Percentiles rank a stretch among this genome's conserved stretches.
phyloP scores from a whole-genome alignment of 2,797 vertebrate species.

The Sebastes vulpes region DNA sequence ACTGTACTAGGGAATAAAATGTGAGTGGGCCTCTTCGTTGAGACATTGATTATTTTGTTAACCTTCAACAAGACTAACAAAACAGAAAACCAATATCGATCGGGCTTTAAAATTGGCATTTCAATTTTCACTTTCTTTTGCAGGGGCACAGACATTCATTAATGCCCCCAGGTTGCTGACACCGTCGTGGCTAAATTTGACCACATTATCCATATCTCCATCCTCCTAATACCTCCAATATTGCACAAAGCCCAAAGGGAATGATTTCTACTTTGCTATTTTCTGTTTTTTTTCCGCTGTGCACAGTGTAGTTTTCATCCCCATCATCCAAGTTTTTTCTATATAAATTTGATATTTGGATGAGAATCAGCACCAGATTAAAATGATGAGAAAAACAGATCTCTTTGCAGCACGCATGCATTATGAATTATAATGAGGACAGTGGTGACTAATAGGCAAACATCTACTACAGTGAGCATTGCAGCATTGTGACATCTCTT shows the following conservation, averaged over 20 bases:
- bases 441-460: conserved; percentile 7
- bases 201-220: neutral
- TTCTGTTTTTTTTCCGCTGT: neutral
- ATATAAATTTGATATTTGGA: conserved; percentile 1
- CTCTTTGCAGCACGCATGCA: conserved; percentile 13
- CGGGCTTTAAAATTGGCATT: neutral
- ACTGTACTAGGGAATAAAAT: neutral
- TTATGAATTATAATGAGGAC: conserved; percentile 31
- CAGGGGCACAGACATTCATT: neutral
- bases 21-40: neutral
- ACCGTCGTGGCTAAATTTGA: neutral
- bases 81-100: neutral
- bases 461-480: neutral
- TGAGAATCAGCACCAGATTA: neutral
- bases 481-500: neutral
- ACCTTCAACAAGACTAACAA: too few relatives aligned
- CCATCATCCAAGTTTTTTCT: neutral
- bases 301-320: neutral
- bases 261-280: neutral
- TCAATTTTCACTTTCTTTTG: neutral
- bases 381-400: conserved; percentile 23
- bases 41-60: neutral
- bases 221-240: conserved; percentile 7
- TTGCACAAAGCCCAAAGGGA: neutral
- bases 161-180: neutral